Conservation (phyloP, 2,888 invertebrate species). For the Hyposoter didymator region DNA sequence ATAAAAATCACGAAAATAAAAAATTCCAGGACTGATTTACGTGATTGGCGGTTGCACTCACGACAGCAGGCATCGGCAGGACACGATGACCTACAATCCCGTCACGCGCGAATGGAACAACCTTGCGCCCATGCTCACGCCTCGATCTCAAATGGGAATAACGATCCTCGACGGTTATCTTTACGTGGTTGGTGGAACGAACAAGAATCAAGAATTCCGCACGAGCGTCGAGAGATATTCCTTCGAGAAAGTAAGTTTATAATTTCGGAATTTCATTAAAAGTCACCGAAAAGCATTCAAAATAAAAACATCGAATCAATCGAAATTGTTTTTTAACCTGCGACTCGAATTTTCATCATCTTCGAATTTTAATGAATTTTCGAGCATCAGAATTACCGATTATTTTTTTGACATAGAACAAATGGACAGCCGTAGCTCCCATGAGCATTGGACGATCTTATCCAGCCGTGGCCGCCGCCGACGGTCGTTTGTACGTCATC, state of each 20-base stretch:
- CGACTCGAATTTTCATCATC: too few species aligned
- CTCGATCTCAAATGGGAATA: constrained; percentile 95
- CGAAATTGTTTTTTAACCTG: too few species aligned
- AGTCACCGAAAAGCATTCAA: neutral
- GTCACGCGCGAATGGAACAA: constrained; percentile 92
- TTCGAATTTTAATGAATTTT: too few species aligned
- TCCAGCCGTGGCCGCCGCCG: constrained; percentile 93
- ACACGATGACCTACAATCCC: constrained; percentile 92
- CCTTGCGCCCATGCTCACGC: constrained; percentile 91
- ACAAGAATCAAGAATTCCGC: constrained; percentile 91
- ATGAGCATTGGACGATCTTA: constrained; percentile 92
- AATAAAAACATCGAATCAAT: neutral
- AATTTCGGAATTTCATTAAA: neutral
- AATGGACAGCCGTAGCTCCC: constrained; percentile 91
- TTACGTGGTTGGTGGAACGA: constrained; percentile 96
- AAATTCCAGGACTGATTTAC: constrained; percentile 90
- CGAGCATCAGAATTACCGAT: neutral
- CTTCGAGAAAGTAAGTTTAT: constrained; percentile 88
- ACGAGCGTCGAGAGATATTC: constrained; percentile 93
- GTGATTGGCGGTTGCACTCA: constrained; percentile 96
- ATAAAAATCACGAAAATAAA: neutral
- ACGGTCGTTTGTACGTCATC: constrained; percentile 92
- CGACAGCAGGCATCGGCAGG: constrained; percentile 91
- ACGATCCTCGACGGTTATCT: constrained; percentile 93
- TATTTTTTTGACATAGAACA: constrained; percentile 85